Conservation (phyloP, 1,140 invertebrate genomes). For the Fragariocoptes setiger region DNA sequence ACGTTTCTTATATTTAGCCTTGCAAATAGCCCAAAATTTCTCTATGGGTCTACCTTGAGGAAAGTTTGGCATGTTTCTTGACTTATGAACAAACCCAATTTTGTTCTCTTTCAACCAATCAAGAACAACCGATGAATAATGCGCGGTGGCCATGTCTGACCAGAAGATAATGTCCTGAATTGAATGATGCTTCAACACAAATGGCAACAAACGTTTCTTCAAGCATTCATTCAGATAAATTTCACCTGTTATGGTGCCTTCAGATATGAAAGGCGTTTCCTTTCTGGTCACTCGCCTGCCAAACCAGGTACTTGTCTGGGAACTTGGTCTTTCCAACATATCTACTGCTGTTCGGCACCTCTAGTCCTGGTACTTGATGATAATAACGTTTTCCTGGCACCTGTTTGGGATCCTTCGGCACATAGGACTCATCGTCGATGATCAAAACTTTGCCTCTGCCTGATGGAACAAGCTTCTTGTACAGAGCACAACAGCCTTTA, state of each 20-base stretch:
- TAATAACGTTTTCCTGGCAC: neutral
- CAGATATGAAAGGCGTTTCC: too few species aligned
- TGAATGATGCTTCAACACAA: conserved; percentile 3
- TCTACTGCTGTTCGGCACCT: too few species aligned
- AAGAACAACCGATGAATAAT: neutral
- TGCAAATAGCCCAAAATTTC: neutral
- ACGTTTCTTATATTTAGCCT: neutral
- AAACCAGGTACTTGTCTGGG: too few species aligned
- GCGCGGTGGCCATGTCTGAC: conserved; percentile 1
- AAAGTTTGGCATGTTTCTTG: neutral
- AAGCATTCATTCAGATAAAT: conserved; percentile 1
- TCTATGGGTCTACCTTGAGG: conserved; percentile 3
- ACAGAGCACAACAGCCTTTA: neutral
- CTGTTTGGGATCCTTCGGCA: neutral
- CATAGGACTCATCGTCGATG: neutral
- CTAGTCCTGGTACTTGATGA: too few species aligned
- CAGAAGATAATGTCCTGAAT: conserved; percentile 3
- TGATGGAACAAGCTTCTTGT: neutral
- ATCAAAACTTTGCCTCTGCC: neutral
- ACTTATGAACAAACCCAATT: neutral
- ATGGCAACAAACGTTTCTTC: conserved; percentile 1
- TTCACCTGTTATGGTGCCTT: neutral
- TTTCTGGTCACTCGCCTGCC: too few species aligned
- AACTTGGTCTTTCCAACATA: too few species aligned
- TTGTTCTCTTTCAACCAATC: neutral